These are phyloP conservation scores for Eutolmus rufibarbis DNA, from an alignment of 2,888 invertebrate species.

Conservation along the genomic window DNA sequence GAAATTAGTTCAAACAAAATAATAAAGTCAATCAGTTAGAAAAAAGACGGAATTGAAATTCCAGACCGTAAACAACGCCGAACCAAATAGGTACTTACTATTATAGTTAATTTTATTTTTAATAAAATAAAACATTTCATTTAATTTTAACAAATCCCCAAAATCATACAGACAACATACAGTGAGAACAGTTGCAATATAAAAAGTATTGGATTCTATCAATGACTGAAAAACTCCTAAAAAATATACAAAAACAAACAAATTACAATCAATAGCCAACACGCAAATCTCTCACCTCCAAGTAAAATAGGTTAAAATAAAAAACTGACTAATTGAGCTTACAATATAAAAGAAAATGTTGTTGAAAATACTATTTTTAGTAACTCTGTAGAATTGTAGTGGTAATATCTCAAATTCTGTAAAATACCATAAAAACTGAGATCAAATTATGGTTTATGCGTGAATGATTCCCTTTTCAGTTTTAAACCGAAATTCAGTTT, in stretches of 20 bases:
- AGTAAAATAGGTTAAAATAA: neutral
- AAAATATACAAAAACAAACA: neutral
- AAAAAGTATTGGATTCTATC: neutral
- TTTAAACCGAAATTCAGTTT: neutral
- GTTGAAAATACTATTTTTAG: slow-evolving; percentile 7
- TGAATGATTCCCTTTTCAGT: neutral
- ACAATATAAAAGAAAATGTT: slow-evolving; percentile 12
- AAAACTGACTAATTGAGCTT: slow-evolving; percentile 38
- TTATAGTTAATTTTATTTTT: no score
- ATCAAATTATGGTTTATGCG: neutral
- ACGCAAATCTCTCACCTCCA: neutral
- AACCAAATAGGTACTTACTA: no score
- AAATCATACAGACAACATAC: slow-evolving; percentile 3
- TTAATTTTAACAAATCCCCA: neutral
- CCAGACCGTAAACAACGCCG: no score
- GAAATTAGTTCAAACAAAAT: no score
- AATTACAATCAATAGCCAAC: neutral
- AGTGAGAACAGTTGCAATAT: slow-evolving; percentile 9
- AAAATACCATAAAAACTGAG: neutral
- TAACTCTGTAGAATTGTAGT: slow-evolving; percentile 15
- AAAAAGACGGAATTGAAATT: no score
- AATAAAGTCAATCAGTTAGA: no score
- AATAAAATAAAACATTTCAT: no score
- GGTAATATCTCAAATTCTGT: neutral
- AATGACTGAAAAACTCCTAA: neutral